Evolutionary conservation across 2,888 invertebrate species (phyloP), one percentile per base, ranked within the genome.

Genomic region (Ormyrus pomaceus): DNA sequence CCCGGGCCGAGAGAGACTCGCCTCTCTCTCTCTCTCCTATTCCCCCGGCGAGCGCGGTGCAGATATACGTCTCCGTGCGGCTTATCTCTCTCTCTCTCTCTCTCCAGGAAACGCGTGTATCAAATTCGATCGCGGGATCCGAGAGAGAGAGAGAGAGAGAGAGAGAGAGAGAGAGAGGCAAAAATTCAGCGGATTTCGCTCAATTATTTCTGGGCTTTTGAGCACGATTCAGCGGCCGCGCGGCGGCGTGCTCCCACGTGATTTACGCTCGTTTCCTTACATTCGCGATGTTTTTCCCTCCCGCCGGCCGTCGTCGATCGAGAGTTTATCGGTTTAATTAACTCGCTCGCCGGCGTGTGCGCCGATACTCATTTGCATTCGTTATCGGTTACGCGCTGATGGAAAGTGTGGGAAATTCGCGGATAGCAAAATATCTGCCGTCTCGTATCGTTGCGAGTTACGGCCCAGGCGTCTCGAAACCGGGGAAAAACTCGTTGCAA

Each of bases 61-160:
- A 34, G 34, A 34, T 34, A 34, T 34, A 34, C 34, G 34, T 34
- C 34, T 65, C 34, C 7, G 19, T 46, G 50, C n/a, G 13, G 58
- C 70, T 77, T 77, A 77, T 77, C 70, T 58, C 59, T 59, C 46
- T 66, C 19, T 19, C 19, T 19, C 70, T 58, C 59, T 59, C 46
- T 66, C 50, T 50, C 71, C 68, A 51, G 68, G 61, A 79, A 73
- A 68, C 55, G 62, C 78, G 72, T 48, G 78, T 50, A 55, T 79
- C 73, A 55, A 73, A 73, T 79, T 73, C 61, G 50, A 73, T 79
- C 34, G 34, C 34, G 65, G 6, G 6, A 7, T 51, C 13, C 11
- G 0, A 8, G 13, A 11, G 19, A 8, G 13, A 11, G 46, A 13
- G n/a, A 4, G 48, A 7, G 45, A 8, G 13, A 11, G 19, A 8